phyloP scores from a whole-genome alignment of 1,140 invertebrate genomes.

The Zaprionus gabonicus region DNA sequence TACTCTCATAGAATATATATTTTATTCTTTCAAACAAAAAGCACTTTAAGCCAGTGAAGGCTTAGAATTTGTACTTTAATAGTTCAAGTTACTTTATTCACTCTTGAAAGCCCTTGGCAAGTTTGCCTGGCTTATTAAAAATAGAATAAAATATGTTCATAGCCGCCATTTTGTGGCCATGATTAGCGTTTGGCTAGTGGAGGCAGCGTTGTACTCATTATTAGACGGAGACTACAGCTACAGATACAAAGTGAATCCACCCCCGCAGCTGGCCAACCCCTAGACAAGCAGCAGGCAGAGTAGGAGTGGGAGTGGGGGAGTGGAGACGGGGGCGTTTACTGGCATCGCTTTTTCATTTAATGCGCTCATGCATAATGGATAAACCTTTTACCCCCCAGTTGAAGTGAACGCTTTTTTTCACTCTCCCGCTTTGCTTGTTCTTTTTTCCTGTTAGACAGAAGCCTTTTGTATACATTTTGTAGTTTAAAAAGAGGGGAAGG shows the following conservation, averaged over 20 bases:
- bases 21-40: too few species aligned
- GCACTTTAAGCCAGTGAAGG: background rate
- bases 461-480: conserved; percentile 70
- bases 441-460: conserved; percentile 50
- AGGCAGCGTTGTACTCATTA: conserved; percentile 27
- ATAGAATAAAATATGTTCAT: conserved; percentile 10
- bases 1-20: too few species aligned
- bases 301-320: background rate
- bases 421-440: background rate
- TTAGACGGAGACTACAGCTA: conserved; percentile 14
- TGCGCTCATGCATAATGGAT: conserved; percentile 74
- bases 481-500: conserved; percentile 53
- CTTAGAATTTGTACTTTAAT: background rate
- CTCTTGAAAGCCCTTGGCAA: background rate
- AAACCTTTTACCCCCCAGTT: conserved; percentile 60
- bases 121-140: background rate
- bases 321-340: conserved; percentile 16
- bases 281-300: background rate
- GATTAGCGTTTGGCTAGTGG: conserved; percentile 25
- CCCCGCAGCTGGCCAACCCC: conserved; percentile 49
- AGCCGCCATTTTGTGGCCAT: conserved; percentile 39
- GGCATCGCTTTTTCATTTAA: conserved; percentile 64
- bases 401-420: conserved; percentile 11
- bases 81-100: background rate
- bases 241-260: conserved; percentile 44